These are phyloP conservation scores for Apamea sordens DNA, from an alignment of 2,888 invertebrate species.

Conservation along the genomic window DNA sequence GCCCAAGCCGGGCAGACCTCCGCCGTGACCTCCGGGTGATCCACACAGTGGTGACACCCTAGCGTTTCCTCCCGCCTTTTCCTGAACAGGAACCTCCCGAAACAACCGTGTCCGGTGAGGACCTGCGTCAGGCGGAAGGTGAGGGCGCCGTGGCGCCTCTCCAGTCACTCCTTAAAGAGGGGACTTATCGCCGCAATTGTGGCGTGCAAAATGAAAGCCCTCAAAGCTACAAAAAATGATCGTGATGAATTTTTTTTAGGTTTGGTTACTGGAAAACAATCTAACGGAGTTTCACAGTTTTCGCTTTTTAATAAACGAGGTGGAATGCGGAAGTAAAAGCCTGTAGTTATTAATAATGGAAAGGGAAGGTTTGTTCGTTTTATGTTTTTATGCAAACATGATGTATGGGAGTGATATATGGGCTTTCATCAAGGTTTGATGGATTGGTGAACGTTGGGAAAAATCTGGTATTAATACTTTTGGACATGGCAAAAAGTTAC, in stretches of 20 bases:
- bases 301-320: slow-evolving; percentile 53
- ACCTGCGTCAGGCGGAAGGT: too few species aligned
- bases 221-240: slow-evolving; percentile 40
- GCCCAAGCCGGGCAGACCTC: too few species aligned
- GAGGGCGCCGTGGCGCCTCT: too few species aligned
- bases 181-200: too few species aligned
- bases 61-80: too few species aligned
- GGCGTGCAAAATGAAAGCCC: slow-evolving; percentile 8
- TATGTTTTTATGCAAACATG: slow-evolving; percentile 33
- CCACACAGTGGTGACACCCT: too few species aligned
- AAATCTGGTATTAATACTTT: slow-evolving; percentile 12
- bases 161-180: too few species aligned
- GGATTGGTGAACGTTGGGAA: slow-evolving; percentile 20
- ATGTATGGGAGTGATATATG: slow-evolving; percentile 26
- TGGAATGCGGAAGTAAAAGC: slow-evolving; percentile 27
- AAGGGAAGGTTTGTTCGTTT: slow-evolving; percentile 24
- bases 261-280: slow-evolving; percentile 49
- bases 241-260: slow-evolving; percentile 34
- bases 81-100: too few species aligned
- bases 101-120: too few species aligned
- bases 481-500: not conserved
- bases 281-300: slow-evolving; percentile 50
- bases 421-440: slow-evolving; percentile 33
- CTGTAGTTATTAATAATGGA: slow-evolving; percentile 43
- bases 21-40: too few species aligned